Conservation (phyloP, 2,113 vertebrate species). For the Platichthys flesus region DNA sequence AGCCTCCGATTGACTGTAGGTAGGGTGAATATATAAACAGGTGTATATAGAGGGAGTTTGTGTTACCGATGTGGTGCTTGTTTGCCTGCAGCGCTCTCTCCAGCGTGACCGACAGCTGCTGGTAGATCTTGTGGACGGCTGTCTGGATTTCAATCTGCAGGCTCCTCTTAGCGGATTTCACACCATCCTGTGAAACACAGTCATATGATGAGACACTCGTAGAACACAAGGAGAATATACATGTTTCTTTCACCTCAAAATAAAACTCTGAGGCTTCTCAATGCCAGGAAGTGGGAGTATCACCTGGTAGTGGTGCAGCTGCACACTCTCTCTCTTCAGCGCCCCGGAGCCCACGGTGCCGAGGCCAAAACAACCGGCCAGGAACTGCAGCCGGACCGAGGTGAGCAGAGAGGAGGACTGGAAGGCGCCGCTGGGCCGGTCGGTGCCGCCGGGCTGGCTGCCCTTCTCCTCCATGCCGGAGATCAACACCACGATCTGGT, state of each 20-base stretch:
- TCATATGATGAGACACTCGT: too few species aligned
- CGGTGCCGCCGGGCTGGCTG: constrained; percentile 78
- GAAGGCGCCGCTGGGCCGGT: constrained; percentile 82
- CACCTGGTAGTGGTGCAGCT: constrained; percentile 96
- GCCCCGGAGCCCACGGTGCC: constrained; percentile 88
- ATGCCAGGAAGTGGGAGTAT: too few species aligned
- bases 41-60: accelerated
- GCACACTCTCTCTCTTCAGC: constrained; percentile 91
- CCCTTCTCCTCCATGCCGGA: constrained; percentile 98
- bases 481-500: constrained; percentile 95
- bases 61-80: constrained; percentile 93
- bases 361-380: constrained; percentile 96
- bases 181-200: constrained; percentile 87
- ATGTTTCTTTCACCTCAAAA: not conserved
- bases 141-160: constrained; percentile 96
- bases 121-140: constrained; percentile 98
- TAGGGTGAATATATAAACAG: too few species aligned
- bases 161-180: constrained; percentile 92
- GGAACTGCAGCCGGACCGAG: constrained; percentile 94
- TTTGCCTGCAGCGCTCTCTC: constrained; percentile 95
- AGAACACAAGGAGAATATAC: not conserved
- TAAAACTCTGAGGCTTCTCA: too few species aligned
- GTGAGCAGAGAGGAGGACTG: constrained; percentile 93
- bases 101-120: constrained; percentile 93
- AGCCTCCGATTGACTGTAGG: not conserved